phyloP scores from a whole-genome alignment of 2,113 vertebrate species.

The Forbesichthys agassizii region DNA sequence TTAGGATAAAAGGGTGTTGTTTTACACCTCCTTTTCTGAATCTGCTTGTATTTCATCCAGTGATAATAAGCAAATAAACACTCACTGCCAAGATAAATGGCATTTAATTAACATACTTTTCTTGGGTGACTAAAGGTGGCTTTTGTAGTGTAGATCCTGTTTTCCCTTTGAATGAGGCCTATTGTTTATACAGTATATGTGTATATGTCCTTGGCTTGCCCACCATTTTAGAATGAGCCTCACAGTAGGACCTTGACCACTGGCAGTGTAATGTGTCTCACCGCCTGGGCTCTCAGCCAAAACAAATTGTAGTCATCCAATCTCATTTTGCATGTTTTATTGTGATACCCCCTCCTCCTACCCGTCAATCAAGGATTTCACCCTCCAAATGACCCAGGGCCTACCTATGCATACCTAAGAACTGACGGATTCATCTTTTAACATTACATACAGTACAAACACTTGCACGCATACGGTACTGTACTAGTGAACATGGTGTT shows the following conservation, averaged over 20 bases:
- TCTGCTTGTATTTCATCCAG: too few species aligned
- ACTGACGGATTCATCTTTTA: constrained; percentile 2
- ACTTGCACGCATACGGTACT: not conserved
- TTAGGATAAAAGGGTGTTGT: not conserved
- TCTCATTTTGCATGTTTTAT: constrained; percentile 11
- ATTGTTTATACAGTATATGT: not conserved
- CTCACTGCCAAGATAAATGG: too few species aligned
- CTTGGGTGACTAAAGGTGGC: too few species aligned
- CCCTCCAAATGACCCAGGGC: constrained; percentile 24
- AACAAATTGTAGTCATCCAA: constrained; percentile 13
- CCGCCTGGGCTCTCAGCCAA: not conserved
- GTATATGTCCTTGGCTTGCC: not conserved
- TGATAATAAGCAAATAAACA: too few species aligned
- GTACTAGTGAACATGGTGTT: constrained; percentile 5
- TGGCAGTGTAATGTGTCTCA: not conserved
- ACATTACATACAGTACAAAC: not conserved
- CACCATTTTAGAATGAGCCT: not conserved
- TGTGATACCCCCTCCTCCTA: constrained; percentile 23
- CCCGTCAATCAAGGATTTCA: constrained; percentile 8
- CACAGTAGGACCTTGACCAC: constrained; percentile 10
- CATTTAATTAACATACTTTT: not conserved
- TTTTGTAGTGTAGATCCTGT: not conserved
- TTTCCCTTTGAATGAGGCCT: not conserved
- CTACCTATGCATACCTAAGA: constrained; percentile 14
- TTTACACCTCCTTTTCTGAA: too few species aligned